Base-by-base conservation (phyloP, 2,797 vertebrate species). In the Oryzias sinensis region DNA sequence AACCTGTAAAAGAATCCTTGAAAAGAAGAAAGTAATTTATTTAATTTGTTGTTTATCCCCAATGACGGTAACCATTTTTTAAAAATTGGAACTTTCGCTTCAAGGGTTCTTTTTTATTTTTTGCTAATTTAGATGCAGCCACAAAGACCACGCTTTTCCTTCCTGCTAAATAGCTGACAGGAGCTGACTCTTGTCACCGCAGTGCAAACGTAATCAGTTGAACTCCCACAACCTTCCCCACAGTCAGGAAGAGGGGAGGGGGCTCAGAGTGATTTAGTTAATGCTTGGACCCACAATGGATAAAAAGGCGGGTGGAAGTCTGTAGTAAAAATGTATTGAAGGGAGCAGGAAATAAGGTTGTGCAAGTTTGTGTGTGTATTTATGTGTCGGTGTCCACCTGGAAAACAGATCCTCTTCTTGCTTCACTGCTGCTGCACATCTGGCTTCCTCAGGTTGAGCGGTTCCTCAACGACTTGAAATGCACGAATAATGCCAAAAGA, bases 181-280 rank as follows among this genome's bases (percentile, higher is more conserved):
- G 67, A 47, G 70, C 73, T 76, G 59, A 82, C 42, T 85, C 65
- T 77, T 62, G 70, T 80, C 76, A 83, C 75, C 61, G 68, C 70
- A 78, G 56, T 50, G 65, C 67, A 84, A 90, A 89, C 68, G 62
- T 74, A 83, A 87, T 87, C 77, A 70, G 69, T 49, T 84, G 83
- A 87, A 89, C 82, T 85, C 61, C 16, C 54, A 59, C 83, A 86
- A 90, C 87, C 89, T 88, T 81, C 61, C 57, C 13, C 53, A 77
- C 65, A 14, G 52, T 71, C 65, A 55, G 29, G 5, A 22, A 48
- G 29, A 33, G 24, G 33, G 50, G 53, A 55, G 72, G 56, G 43
- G 44, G 18, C 76, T 85, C 62, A 68, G 77, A 76, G 72, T 86
- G 73, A 81, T 89, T 88, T 85, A 86, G 65, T 83, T 90, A 78